These are phyloP conservation scores for Macaca nemestrina DNA, from an alignment of 2,113 vertebrate genomes.

Conservation along the genomic window DNA sequence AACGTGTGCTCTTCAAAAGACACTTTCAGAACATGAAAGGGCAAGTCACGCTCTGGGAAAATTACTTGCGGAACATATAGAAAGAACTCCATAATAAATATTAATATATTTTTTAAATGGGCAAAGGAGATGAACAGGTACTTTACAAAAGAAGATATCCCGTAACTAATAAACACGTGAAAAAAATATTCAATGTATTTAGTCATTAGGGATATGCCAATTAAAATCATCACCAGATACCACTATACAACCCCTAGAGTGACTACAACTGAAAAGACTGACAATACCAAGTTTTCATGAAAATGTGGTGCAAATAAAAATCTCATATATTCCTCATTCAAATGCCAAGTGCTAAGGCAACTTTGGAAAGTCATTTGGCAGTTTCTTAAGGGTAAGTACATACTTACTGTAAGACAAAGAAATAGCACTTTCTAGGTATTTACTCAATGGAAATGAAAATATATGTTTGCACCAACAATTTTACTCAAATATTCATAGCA, in stretches of 20 bases:
- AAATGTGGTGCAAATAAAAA: background rate
- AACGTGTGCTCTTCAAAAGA: background rate
- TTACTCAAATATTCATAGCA: background rate
- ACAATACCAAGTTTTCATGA: background rate
- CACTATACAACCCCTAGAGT: background rate
- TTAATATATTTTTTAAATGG: background rate
- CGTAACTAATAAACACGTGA: background rate
- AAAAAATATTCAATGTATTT: background rate
- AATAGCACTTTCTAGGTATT: background rate
- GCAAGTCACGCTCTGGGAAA: background rate
- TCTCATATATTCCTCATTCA: background rate
- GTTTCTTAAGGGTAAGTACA: background rate
- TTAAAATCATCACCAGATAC: background rate
- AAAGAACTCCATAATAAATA: background rate
- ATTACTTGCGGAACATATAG: background rate
- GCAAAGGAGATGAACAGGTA: background rate
- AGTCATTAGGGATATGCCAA: background rate
- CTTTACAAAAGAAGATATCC: background rate
- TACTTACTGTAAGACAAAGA: background rate
- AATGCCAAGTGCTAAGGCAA: background rate
- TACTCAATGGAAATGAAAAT: background rate
- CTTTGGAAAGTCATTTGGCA: background rate
- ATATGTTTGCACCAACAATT: background rate
- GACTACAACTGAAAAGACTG: background rate
- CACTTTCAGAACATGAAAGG: background rate